phyloP scores from a whole-genome alignment of 53 echinoderm and acorn worm species.

The Paelopatides confundens region DNA sequence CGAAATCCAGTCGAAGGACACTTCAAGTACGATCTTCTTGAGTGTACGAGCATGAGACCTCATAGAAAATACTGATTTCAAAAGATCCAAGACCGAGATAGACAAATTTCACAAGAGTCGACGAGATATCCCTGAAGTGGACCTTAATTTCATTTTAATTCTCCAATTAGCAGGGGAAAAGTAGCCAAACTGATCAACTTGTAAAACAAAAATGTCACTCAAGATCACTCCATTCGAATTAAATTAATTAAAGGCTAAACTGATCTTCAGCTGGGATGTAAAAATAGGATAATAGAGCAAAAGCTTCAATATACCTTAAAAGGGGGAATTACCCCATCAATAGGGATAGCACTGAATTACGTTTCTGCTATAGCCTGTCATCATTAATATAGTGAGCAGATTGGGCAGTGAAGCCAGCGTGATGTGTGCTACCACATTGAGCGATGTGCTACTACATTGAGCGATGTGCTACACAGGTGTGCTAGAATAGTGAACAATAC shows the following conservation, averaged over 20 bases:
- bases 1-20: constrained; percentile 41
- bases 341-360: no score
- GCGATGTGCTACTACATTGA: no score
- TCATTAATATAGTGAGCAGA: no score
- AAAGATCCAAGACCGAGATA: background rate
- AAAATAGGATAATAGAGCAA: no score
- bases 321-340: no score
- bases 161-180: constrained; percentile 4
- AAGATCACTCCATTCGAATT: constrained; percentile 2
- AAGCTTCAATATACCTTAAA: no score
- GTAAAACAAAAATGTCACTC: constrained; percentile 1
- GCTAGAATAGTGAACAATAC: no score
- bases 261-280: background rate
- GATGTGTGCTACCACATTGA: no score
- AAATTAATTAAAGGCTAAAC: background rate
- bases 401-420: no score
- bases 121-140: constrained; percentile 26
- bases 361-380: no score
- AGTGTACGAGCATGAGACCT: constrained; percentile 15
- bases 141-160: constrained; percentile 41
- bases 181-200: constrained; percentile 14
- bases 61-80: constrained; percentile 30
- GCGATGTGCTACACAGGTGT: no score
- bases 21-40: constrained; percentile 24
- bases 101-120: background rate